Base-by-base conservation (phyloP, 2,888 invertebrate genomes). In the Arenicola marina region DNA sequence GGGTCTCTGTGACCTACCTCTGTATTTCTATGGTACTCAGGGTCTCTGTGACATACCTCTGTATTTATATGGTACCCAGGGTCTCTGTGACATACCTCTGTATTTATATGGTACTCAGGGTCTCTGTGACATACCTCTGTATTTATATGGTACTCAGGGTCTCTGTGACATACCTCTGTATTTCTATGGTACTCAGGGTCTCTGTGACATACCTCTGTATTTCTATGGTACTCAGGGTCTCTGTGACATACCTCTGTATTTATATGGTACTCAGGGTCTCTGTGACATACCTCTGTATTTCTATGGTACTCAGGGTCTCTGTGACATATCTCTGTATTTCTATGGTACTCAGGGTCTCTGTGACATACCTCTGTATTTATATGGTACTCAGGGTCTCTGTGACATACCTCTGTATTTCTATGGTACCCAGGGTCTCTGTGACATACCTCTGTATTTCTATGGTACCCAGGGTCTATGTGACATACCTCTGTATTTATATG, bases 21-120 rank as follows among this genome's bases (percentile, higher is more conserved):
- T 96, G 96, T 69, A 96, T 93, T 88, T 95, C 94, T 70, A 97
- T 91, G 31, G 95, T 93, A 73, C 93, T 96, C 66, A 96, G 86
- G 51, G 95, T 95, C 86, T 97, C 97, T 83, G 92, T 95, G 7
- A 93, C 96, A 86, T 94, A 91, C 84, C 91, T 87, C 85, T 96
- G 96, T 69, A 96, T 93, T 88, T 95, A 94, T 70, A 97, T 91
- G 31, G 95, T 93, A 73, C 93, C 96, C 66, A 96, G 86, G 51
- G 95, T 95, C 86, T 97, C 97, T 83, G 92, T 95, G 7, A 93
- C 96, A 86, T 94, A 91, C 84, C 91, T 87, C 85, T 96, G 96
- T 69, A 96, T 93, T 88, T 95, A 94, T 70, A 97, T 91, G 31
- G 95, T 93, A 73, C 93, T 96, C 66, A 96, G 86, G 51, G 95